These are phyloP conservation scores for Latheticus oryzae DNA, from an alignment of 2,888 invertebrate genomes.

Conservation along the genomic window DNA sequence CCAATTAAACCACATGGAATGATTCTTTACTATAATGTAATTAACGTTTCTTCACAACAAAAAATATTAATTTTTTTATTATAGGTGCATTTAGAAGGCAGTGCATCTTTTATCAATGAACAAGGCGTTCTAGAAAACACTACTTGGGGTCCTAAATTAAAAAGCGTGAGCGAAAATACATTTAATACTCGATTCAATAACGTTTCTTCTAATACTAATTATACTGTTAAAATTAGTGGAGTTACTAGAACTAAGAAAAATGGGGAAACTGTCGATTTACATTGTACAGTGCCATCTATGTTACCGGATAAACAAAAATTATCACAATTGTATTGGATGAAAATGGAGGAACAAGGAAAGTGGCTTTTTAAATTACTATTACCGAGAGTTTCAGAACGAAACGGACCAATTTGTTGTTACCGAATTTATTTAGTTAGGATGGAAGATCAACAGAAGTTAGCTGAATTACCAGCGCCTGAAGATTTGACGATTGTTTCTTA, in stretches of 20 bases:
- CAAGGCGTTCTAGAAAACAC: constrained; percentile 67
- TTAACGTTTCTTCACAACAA: constrained; percentile 50
- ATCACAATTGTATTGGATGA: constrained; percentile 72
- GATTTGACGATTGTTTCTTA: constrained; percentile 79
- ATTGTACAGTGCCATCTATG: constrained; percentile 79
- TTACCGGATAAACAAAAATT: constrained; percentile 75
- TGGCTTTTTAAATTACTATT: constrained; percentile 81
- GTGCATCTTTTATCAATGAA: constrained; percentile 69
- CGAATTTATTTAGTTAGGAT: constrained; percentile 83
- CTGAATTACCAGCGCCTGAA: constrained; percentile 76
- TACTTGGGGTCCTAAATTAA: constrained; percentile 72
- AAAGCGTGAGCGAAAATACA: constrained; percentile 68
- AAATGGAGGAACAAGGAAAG: constrained; percentile 73
- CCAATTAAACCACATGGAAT: constrained; percentile 82
- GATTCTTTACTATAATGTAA: constrained; percentile 81
- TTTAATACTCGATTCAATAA: constrained; percentile 73
- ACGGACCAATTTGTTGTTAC: constrained; percentile 90
- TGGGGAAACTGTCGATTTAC: constrained; percentile 73
- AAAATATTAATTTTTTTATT: constrained; percentile 37
- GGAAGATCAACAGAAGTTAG: constrained; percentile 71
- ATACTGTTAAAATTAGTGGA: constrained; percentile 81
- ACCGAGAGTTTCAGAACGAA: constrained; percentile 83
- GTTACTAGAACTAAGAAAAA: constrained; percentile 81
- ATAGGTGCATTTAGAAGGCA: constrained; percentile 68
- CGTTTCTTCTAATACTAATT: constrained; percentile 85